Percentiles rank a stretch among this genome's conserved stretches.
phyloP scores from a whole-genome alignment of 1,140 invertebrate species.

The Sitophilus oryzae region DNA sequence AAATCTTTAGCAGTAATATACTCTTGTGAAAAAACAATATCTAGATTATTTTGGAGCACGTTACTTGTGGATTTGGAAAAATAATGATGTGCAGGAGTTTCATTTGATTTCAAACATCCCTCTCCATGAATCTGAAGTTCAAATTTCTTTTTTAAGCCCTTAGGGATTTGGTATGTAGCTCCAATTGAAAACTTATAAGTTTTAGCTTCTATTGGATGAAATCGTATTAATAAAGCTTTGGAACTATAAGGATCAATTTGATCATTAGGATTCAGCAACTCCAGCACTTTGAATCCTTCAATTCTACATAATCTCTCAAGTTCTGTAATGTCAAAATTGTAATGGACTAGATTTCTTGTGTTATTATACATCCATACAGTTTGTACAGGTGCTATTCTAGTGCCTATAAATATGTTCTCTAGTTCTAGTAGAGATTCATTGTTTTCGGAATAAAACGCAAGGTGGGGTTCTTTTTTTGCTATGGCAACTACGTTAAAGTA shows the following conservation, averaged over 20 bases:
- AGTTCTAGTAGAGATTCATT: neutral
- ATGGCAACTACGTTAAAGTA: conserved; percentile 7
- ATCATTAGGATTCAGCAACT: conserved; percentile 4
- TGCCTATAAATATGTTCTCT: conserved; percentile 7
- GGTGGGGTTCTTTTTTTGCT: neutral
- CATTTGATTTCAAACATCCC: neutral
- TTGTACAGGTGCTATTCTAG: conserved; percentile 13
- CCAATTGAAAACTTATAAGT: conserved; percentile 8
- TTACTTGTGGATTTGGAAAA: no score
- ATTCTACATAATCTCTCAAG: neutral
- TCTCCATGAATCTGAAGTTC: neutral
- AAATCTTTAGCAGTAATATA: conserved; percentile 4
- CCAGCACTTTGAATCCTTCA: conserved; percentile 8
- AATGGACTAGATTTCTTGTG: conserved; percentile 6
- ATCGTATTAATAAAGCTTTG: conserved; percentile 11
- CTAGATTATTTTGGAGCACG: no score
- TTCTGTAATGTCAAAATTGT: conserved; percentile 1
- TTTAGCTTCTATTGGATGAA: conserved; percentile 17
- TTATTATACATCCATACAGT: conserved; percentile 13
- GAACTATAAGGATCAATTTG: conserved; percentile 5
- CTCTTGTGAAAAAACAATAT: conserved; percentile 4
- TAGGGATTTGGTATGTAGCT: neutral
- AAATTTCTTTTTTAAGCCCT: neutral
- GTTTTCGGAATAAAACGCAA: neutral
- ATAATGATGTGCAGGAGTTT: no score